Evolutionary conservation across 2,888 invertebrate genomes (phyloP), one percentile per base, ranked within the genome.

Genomic region (Caenorhabditis zanzibari): DNA sequence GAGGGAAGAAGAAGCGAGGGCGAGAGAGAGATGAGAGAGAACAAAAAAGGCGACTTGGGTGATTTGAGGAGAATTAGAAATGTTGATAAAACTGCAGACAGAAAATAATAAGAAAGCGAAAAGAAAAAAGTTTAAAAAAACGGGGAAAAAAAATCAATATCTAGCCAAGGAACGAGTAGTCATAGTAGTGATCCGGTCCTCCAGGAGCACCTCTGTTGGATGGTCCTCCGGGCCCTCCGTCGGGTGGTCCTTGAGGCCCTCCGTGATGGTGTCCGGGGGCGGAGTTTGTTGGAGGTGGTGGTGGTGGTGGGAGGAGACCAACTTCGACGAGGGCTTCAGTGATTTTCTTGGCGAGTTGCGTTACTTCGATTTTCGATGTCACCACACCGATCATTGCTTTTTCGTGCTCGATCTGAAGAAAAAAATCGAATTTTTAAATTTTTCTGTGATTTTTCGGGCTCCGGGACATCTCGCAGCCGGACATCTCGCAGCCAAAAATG

Each of bases 81-180:
- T 7, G 22, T 22, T 22, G 22, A 9, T 41, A n/a, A 49, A 68
- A 49, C 2, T 1, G 19, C 19, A 52, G 52, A 54, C 14, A 52
- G n/a, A 26, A 35, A n/a, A 69, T 22, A 3, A 54, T 28, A 35
- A 47, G 5, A 44, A 38, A 19, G 47, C 10, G 16, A 6, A 19
- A 9, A 52, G 19, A 22, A 19, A 19, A 41, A 24, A 44, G 26
- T 12, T 44, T 22, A 32, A 63, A 47, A 54, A 38, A 49, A 41
- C 26, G 16, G n/a, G n/a, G n/a, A n/a, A n/a, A 35, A 16, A 32
- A 12, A 68, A 58, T 59, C 35, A 52, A 41, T 32, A 26, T 64
- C 75, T 66, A 83, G 24, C 84, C 80, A 52, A 84, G 80, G 69
- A 81, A 84, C 52, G 84, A 84, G 66, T 84, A 84, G 49, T 84